Evolutionary conservation across 2,113 vertebrate genomes (phyloP).

Genomic region (Patagioenas fasciata): DNA sequence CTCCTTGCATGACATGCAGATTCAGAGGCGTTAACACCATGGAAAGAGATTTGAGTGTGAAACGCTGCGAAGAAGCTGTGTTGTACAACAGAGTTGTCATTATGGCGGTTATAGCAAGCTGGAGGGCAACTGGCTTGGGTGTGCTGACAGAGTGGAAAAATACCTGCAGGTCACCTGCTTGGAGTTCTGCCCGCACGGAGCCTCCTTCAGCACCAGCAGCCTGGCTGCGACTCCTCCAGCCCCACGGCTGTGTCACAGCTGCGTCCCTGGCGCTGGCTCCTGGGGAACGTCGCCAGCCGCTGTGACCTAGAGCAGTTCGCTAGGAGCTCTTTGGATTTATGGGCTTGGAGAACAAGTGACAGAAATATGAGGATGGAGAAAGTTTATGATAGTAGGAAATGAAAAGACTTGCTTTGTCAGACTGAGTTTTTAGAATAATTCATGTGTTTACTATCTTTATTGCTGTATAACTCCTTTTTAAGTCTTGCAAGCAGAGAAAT

Average conservation of each 20-base stretch:
- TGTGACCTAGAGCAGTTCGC: not conserved
- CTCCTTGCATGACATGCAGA: not conserved
- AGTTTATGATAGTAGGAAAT: not conserved
- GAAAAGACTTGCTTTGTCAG: not conserved
- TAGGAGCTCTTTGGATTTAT: not conserved
- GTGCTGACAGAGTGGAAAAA: slow-evolving; percentile 61
- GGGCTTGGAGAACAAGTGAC: not conserved
- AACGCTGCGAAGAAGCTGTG: not conserved
- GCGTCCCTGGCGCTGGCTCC: not conserved
- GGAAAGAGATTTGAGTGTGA: not conserved
- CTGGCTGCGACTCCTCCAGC: not conserved
- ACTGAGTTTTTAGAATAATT: not conserved
- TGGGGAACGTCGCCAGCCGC: fast-evolving
- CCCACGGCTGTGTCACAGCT: not conserved
- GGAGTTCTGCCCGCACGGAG: not conserved
- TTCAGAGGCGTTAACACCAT: not conserved
- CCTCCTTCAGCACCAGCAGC: not conserved
- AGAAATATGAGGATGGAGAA: not conserved
- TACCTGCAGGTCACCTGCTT: slow-evolving; percentile 39
- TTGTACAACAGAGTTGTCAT: fast-evolving
- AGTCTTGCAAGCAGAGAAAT: not conserved
- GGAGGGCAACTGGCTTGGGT: not conserved
- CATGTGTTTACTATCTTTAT: not conserved
- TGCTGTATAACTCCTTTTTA: not conserved
- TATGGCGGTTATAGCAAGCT: not conserved